Conservation (phyloP, 2,797 vertebrate genomes). For the Danio kyathit region DNA sequence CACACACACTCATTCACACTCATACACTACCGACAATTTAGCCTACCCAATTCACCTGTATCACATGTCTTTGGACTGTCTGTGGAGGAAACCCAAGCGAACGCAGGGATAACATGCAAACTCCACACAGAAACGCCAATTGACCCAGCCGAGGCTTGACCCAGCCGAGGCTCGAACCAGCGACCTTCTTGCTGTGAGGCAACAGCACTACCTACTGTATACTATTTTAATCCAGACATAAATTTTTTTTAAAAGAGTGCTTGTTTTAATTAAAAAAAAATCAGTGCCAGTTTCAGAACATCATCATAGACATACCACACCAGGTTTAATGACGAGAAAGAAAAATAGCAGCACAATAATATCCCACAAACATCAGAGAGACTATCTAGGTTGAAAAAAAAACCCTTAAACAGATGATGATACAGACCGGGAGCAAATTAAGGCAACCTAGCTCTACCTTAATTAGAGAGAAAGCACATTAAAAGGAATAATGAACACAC, state of each 20-base stretch:
- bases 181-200: too few relatives aligned
- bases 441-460: slow-evolving; percentile 10
- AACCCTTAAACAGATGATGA: slow-evolving; percentile 12
- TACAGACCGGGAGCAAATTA: slow-evolving; percentile 11
- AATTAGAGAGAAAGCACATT: slow-evolving; percentile 31
- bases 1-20: too few relatives aligned
- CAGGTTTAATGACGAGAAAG: slow-evolving; percentile 39
- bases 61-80: too few relatives aligned
- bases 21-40: too few relatives aligned
- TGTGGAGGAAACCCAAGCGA: too few relatives aligned
- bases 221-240: background rate
- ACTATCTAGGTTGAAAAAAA: slow-evolving; percentile 2
- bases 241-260: background rate
- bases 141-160: too few relatives aligned
- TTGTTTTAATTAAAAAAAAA: background rate
- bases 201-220: too few relatives aligned
- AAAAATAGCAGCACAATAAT: slow-evolving; percentile 11
- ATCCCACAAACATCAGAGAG: slow-evolving; percentile 21
- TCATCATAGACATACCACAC: background rate
- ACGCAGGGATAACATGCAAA: too few relatives aligned
- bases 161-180: too few relatives aligned
- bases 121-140: too few relatives aligned
- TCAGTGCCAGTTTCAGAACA: background rate
- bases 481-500: slow-evolving; percentile 21
- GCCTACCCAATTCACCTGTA: too few relatives aligned